These are phyloP conservation scores for Conopomorpha cramerella DNA, from an alignment of 1,140 invertebrate genomes.

Conservation along the genomic window DNA sequence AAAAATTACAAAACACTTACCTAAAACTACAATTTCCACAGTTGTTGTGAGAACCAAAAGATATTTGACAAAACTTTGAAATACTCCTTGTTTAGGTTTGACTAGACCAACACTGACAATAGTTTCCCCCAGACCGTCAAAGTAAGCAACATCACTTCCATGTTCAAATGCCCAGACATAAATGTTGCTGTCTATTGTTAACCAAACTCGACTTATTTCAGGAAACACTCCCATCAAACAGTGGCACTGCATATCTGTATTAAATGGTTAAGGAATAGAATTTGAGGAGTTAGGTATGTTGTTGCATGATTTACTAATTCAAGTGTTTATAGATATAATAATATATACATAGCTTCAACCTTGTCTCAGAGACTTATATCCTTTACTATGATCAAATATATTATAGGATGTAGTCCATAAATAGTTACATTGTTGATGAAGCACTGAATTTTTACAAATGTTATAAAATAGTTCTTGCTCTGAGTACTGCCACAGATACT, in stretches of 20 bases:
- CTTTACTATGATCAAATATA: too few species aligned
- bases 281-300: too few species aligned
- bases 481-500: too few species aligned
- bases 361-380: too few species aligned
- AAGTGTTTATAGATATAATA: too few species aligned
- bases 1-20: conserved; percentile 66
- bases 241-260: conserved; percentile 86
- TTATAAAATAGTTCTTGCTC: too few species aligned
- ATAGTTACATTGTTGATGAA: too few species aligned
- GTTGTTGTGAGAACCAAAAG: conserved; percentile 89
- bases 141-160: conserved; percentile 89
- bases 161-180: conserved; percentile 96
- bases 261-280: conserved; percentile 14
- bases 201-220: conserved; percentile 94
- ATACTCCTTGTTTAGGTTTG: conserved; percentile 83
- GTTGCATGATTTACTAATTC: too few species aligned
- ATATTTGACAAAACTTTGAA: conserved; percentile 91
- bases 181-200: conserved; percentile 97
- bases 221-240: conserved; percentile 96
- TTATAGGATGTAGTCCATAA: too few species aligned
- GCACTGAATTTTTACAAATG: too few species aligned
- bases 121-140: conserved; percentile 88
- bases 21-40: conserved; percentile 90
- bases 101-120: conserved; percentile 87
- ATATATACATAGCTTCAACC: too few species aligned